Conservation (phyloP, 2,797 vertebrate species). For the Danio choprae region DNA sequence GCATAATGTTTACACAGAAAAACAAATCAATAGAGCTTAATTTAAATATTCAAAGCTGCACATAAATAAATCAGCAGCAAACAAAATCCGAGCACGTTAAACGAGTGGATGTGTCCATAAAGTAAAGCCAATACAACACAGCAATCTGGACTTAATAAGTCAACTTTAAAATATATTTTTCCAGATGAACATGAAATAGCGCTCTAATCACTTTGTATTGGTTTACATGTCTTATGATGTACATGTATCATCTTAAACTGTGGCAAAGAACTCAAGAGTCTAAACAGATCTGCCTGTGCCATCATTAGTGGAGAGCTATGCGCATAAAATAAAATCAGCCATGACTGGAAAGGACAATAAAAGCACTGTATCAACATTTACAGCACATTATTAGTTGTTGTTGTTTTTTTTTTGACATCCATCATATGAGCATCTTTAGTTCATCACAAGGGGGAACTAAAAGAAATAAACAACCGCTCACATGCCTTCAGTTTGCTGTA, state of each 20-base stretch:
- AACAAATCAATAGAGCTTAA: constrained; percentile 31
- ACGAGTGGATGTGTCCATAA: constrained; percentile 7
- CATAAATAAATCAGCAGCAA: constrained; percentile 44
- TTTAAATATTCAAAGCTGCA: constrained; percentile 51
- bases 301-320: neutral
- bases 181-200: constrained; percentile 16
- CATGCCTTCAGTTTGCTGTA: neutral
- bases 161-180: constrained; percentile 37
- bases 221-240: constrained; percentile 11
- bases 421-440: constrained; percentile 2
- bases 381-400: constrained; percentile 4
- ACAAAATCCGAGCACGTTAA: constrained; percentile 57
- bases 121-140: constrained; percentile 12
- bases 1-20: constrained; percentile 56
- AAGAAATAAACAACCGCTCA: neutral
- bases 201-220: constrained; percentile 13
- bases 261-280: constrained; percentile 13
- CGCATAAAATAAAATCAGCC: neutral
- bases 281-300: constrained; percentile 15
- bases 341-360: constrained; percentile 18
- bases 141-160: constrained; percentile 10
- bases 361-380: constrained; percentile 36
- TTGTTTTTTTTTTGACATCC: constrained; percentile 15
- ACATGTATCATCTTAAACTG: neutral
- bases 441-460: neutral